Conservation (phyloP, 2,113 vertebrate species). For the Myanophis thanlyinensis region DNA sequence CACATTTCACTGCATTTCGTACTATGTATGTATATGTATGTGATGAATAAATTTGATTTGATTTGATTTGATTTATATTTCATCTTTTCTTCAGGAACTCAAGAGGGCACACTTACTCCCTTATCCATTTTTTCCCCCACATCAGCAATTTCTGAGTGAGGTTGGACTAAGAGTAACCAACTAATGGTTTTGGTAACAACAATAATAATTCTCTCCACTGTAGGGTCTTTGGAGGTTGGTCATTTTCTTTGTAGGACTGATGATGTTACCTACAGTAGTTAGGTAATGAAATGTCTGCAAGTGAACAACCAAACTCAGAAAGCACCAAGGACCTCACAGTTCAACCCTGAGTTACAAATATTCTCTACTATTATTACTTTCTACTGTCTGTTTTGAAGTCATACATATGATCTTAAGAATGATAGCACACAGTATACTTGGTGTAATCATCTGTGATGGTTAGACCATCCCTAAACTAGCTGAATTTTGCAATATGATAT, state of each 20-base stretch:
- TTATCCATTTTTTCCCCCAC: neutral
- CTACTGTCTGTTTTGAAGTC: neutral
- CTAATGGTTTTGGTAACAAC: neutral
- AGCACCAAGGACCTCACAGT: neutral
- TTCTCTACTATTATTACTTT: neutral
- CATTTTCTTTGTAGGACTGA: neutral
- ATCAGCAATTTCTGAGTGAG: neutral
- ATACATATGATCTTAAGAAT: neutral
- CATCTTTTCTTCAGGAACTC: neutral
- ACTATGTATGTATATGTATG: too few relatives aligned
- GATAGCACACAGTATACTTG: neutral
- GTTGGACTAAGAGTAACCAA: neutral
- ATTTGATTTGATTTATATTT: neutral
- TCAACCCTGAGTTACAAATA: neutral
- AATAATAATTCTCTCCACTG: neutral
- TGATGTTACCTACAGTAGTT: neutral
- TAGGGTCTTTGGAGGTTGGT: neutral
- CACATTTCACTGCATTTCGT: too few relatives aligned
- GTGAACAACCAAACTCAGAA: neutral
- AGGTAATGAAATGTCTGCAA: neutral
- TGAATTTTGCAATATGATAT: neutral
- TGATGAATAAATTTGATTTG: too few relatives aligned
- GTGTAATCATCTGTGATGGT: neutral
- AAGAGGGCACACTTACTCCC: neutral
- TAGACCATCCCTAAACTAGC: neutral